Conservation (phyloP, 2,113 vertebrate species). For the Rhinopithecus roxellana region DNA sequence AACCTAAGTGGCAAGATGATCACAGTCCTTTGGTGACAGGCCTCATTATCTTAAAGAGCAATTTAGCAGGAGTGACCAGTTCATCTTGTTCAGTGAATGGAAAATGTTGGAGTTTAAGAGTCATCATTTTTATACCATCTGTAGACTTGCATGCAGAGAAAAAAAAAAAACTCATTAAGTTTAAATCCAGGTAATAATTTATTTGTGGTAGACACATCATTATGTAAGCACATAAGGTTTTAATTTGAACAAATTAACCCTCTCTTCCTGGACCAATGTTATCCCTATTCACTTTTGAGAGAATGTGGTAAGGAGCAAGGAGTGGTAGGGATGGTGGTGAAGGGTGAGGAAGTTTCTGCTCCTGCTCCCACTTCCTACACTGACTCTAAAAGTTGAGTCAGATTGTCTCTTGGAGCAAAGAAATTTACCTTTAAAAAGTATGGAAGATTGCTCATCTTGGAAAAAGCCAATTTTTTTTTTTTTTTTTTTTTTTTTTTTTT, state of each 20-base stretch:
- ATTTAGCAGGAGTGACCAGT: slow-evolving; percentile 15
- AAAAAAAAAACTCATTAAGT: background rate
- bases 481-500: background rate
- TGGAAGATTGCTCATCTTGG: background rate
- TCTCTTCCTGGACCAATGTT: background rate
- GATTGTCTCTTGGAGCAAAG: background rate
- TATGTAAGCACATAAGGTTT: slow-evolving; percentile 6
- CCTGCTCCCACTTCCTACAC: background rate
- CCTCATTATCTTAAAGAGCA: slow-evolving; percentile 60
- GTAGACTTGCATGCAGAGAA: background rate
- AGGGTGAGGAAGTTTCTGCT: background rate
- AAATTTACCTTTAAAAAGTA: background rate
- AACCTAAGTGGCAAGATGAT: background rate
- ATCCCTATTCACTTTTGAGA: background rate
- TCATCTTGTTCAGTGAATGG: background rate
- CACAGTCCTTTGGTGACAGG: slow-evolving; percentile 47
- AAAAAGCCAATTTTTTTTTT: background rate
- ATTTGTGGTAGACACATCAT: background rate
- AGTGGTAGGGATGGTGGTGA: background rate
- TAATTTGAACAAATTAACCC: background rate
- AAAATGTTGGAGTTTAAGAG: background rate
- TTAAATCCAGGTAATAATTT: slow-evolving; percentile 29
- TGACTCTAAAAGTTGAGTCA: background rate
- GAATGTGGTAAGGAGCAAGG: background rate
- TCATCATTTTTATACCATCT: slow-evolving; percentile 8